These are phyloP conservation scores for Epinephelus lanceolatus DNA, from an alignment of 2,113 vertebrate genomes.

Conservation along the genomic window DNA sequence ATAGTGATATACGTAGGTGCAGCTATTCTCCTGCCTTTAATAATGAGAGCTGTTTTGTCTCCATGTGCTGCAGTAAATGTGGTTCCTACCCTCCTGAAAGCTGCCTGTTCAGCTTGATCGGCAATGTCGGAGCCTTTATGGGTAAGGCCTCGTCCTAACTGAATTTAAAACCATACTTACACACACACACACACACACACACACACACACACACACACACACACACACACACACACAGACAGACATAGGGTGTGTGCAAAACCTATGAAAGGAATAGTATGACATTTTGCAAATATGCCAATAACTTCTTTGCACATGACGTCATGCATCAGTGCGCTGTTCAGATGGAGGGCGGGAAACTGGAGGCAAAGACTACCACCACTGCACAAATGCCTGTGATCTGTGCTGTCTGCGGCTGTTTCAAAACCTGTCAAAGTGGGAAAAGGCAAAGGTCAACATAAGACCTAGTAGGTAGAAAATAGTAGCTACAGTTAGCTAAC, in stretches of 20 bases:
- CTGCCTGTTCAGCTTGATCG: constrained; percentile 95
- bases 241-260: neutral
- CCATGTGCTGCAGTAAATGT: constrained; percentile 87
- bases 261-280: neutral
- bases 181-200: neutral
- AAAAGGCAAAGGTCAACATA: no score
- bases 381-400: no score
- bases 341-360: no score
- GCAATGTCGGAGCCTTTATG: constrained; percentile 94
- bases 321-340: no score
- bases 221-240: neutral
- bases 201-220: neutral
- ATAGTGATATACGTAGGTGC: neutral
- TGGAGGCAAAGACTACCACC: no score
- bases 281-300: neutral
- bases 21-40: constrained; percentile 2
- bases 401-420: no score
- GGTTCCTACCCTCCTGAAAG: constrained; percentile 94
- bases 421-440: no score
- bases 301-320: neutral
- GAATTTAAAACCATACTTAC: neutral
- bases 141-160: constrained; percentile 81
- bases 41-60: constrained; percentile 19
- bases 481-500: no score
- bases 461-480: no score